A percentile compares a stretch with the other conserved stretches of the same genome.
Conservation (phyloP, 2,888 invertebrate species). For the Pseudoips prasinana region DNA sequence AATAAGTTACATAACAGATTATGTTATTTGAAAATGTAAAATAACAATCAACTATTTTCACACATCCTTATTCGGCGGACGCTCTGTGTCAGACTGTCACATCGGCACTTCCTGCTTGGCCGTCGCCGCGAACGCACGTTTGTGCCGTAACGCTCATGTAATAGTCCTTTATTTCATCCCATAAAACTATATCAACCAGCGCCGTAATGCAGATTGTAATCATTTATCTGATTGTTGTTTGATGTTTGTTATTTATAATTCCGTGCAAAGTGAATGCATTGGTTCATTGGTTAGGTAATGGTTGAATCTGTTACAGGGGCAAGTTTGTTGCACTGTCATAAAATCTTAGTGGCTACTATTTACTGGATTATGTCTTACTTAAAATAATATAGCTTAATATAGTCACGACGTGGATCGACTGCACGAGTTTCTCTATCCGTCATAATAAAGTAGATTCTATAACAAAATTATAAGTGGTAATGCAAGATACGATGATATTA, state of each 20-base stretch:
- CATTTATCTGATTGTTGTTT: conserved; percentile 40
- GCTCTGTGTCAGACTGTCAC: conserved; percentile 37
- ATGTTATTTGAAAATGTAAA: too few relatives aligned
- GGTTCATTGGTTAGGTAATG: conserved; percentile 27
- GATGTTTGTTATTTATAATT: conserved; percentile 34
- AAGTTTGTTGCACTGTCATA: too few relatives aligned
- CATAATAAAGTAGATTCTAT: too few relatives aligned
- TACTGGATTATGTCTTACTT: conserved; percentile 23
- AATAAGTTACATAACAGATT: too few relatives aligned
- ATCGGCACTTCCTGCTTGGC: conserved; percentile 70
- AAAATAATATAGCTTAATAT: conserved; percentile 7
- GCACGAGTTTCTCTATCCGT: too few relatives aligned
- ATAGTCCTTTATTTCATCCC: conserved; percentile 57
- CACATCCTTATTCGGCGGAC: too few relatives aligned
- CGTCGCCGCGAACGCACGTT: conserved; percentile 49
- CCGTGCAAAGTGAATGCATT: conserved; percentile 19
- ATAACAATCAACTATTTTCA: too few relatives aligned
- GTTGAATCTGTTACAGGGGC: background rate
- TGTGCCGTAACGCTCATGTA: conserved; percentile 42
- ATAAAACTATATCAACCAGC: conserved; percentile 55
- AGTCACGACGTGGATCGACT: conserved; percentile 18
- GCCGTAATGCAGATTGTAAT: conserved; percentile 32
- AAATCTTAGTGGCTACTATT: too few relatives aligned
- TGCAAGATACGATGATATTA: too few relatives aligned
- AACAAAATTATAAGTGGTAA: too few relatives aligned